Base-by-base conservation (phyloP, 2,113 vertebrate genomes). In the Brachionichthys hirsutus region DNA sequence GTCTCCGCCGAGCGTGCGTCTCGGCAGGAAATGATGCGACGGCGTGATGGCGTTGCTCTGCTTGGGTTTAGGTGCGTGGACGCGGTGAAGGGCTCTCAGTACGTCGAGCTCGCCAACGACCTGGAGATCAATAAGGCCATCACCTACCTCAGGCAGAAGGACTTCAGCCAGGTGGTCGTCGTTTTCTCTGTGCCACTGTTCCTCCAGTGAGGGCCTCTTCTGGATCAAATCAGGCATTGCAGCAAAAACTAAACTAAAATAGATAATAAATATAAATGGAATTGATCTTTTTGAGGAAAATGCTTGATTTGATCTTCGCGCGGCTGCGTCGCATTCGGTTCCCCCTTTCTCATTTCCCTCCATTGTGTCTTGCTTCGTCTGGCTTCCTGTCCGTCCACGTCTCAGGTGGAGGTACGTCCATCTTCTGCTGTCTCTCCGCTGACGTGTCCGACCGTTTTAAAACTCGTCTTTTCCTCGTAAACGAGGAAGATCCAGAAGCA, bases 41-140 rank as follows among this genome's bases (percentile, higher is more conserved):
- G 44, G 6, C 43, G 15, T 44, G 18, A n/a, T 44, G 36, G 8
- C 14, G 4, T 6, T 40, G 3, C 3, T 15, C 9, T 16, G 24
- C 44, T 80, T 1, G 66, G 1, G 88, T 88, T 3, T 48, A 99
- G 97, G 95, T 99, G 96, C 89, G 95, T 99, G 66, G 95, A 99
- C 70, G 93, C 86, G 65, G 94, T 99, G 57, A 99, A 98, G 85
- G 87, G 89, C 48, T 99, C 95, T 54, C 94, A 92, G 36, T 99
- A 99, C 22, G 92, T 97, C 2, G 97, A 99, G 68, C 85, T 99
- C 46, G 96, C 97, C 62, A 96, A 98, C 73, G 95, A 99, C 55
- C 83, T 99, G 68, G 97, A 99, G 88, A 98, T 99, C 81, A 98
- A 95, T 89, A 99, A 99, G 92, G 97, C 97, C 57, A 94, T 97